A percentile compares a stretch with the other conserved stretches of the same genome.
These are phyloP conservation scores for Himalopsyche japonica DNA, from an alignment of 2,888 invertebrate species.

Conservation along the genomic window DNA sequence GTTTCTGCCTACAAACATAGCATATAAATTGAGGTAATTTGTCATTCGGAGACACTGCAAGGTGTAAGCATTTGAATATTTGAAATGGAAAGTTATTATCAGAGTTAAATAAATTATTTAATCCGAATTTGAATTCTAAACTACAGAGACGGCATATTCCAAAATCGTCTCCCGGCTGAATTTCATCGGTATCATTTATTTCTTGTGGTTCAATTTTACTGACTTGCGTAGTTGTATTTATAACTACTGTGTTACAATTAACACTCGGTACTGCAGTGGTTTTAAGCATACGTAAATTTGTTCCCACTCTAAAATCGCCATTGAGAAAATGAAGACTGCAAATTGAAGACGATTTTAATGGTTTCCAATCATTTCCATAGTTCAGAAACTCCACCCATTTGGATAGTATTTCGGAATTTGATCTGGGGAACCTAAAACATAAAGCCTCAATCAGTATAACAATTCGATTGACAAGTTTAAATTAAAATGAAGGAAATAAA, in stretches of 20 bases:
- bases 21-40: conserved; percentile 10
- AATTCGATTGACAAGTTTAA: background rate
- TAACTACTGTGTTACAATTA: background rate
- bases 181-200: background rate
- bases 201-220: background rate
- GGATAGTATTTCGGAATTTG: conserved; percentile 44
- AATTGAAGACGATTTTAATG: conserved; percentile 50
- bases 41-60: background rate
- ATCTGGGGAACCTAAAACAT: conserved; percentile 47
- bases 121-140: background rate
- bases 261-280: conserved; percentile 4
- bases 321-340: conserved; percentile 50
- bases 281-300: conserved; percentile 10
- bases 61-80: conserved; percentile 9
- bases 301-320: conserved; percentile 45
- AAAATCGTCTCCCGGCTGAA: background rate
- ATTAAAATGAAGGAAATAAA: background rate
- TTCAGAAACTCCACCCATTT: conserved; percentile 50
- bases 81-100: background rate
- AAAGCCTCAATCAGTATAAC: background rate
- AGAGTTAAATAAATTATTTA: conserved; percentile 9
- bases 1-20: background rate
- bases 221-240: background rate
- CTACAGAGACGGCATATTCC: conserved; percentile 20
- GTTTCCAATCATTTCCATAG: conserved; percentile 48